Conservation (phyloP, 2,888 invertebrate species). For the Metacarcinus magister region DNA sequence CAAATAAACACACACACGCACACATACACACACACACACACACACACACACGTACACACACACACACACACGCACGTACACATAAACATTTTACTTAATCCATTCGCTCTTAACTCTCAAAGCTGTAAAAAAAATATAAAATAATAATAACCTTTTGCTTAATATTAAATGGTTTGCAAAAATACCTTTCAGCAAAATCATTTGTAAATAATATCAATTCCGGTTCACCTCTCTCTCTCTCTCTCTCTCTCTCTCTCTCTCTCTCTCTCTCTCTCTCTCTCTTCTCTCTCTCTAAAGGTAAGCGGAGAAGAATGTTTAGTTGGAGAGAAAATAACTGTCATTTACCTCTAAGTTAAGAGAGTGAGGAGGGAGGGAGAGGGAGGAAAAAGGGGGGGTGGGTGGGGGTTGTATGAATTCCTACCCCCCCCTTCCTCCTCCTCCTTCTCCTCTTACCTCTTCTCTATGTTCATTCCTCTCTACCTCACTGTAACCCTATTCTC, state of each 20-base stretch:
- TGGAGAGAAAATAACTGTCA: neutral
- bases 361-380: neutral
- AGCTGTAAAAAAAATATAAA: too few species aligned
- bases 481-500: too few species aligned
- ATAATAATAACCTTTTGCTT: neutral
- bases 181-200: too few species aligned
- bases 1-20: too few species aligned
- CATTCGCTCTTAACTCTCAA: neutral
- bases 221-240: neutral
- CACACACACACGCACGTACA: too few species aligned
- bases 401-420: neutral
- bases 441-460: neutral
- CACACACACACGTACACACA: neutral
- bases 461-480: neutral
- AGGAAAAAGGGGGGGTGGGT: neutral
- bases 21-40: neutral
- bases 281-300: neutral
- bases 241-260: conserved; percentile 14
- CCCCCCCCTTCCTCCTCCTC: neutral
- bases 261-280: conserved; percentile 9
- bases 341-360: neutral
- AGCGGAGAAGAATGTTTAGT: neutral
- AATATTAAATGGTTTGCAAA: neutral
- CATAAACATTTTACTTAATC: too few species aligned
- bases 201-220: neutral